Percentiles rank a stretch among this genome's conserved stretches.
Conservation (phyloP, 2,113 vertebrate species). For the Rattus norvegicus region DNA sequence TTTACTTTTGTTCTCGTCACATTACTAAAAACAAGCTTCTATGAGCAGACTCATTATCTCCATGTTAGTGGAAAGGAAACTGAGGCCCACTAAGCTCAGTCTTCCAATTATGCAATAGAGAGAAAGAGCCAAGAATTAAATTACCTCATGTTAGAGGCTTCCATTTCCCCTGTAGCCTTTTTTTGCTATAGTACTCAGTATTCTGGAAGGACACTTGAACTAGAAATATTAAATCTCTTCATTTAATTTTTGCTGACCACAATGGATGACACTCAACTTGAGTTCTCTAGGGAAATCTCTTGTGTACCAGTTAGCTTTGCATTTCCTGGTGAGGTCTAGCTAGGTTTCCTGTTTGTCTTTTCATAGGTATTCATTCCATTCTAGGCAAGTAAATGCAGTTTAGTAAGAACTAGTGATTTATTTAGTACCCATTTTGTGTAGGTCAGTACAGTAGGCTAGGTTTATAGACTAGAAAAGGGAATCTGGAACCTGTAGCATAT, state of each 20-base stretch:
- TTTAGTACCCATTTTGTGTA: constrained; percentile 4
- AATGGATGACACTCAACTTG: neutral
- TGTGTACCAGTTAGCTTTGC: neutral
- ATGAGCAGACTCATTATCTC: neutral
- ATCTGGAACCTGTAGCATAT: neutral
- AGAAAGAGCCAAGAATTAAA: constrained; percentile 12
- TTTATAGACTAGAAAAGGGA: constrained; percentile 22
- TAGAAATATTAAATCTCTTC: constrained; percentile 23
- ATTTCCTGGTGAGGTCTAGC: constrained; percentile 14
- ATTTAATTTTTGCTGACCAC: constrained; percentile 29
- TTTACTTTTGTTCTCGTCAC: constrained; percentile 68
- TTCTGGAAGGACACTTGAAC: constrained; percentile 42
- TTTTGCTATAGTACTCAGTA: neutral
- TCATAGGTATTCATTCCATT: constrained; percentile 19
- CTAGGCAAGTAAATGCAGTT: neutral
- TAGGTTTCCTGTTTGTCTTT: constrained; percentile 38
- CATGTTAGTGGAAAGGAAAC: constrained; percentile 29
- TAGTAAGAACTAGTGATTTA: constrained; percentile 17
- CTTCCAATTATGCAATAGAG: neutral
- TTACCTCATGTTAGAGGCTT: neutral
- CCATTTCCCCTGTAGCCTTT: neutral
- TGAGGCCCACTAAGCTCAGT: neutral
- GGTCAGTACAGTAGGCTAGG: neutral
- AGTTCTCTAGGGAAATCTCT: constrained; percentile 17
- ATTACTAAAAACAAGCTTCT: neutral